A percentile compares a stretch with the other conserved stretches of the same genome.
Conservation (phyloP, 2,797 vertebrate genomes). For the Eidolon dupreanum region DNA sequence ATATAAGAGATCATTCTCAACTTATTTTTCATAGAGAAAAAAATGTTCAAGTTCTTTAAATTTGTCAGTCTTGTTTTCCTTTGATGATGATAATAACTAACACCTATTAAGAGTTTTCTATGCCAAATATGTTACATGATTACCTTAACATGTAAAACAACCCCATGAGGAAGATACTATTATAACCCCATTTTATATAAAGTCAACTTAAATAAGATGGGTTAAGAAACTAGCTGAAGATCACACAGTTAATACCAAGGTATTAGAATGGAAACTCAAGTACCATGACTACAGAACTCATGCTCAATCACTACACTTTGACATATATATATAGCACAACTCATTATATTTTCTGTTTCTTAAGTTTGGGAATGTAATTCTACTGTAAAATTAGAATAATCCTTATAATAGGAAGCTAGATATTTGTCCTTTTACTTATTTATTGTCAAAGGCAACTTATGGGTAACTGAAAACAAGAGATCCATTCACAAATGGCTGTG, state of each 20-base stretch:
- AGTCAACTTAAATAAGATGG: not conserved
- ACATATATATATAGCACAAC: not conserved
- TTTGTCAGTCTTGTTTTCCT: slow-evolving; percentile 22
- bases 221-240: slow-evolving; percentile 29
- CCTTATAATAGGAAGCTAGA: not conserved
- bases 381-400: not conserved
- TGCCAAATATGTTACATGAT: not conserved
- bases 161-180: not conserved
- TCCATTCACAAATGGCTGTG: not conserved
- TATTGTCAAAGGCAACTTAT: slow-evolving; percentile 32
- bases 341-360: slow-evolving; percentile 52
- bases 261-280: slow-evolving; percentile 10
- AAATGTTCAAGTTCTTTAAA: slow-evolving; percentile 31
- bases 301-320: slow-evolving; percentile 1
- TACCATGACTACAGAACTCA: slow-evolving; percentile 23
- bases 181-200: not conserved
- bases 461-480: slow-evolving; percentile 26
- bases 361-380: slow-evolving; percentile 32
- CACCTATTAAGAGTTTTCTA: not conserved
- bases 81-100: slow-evolving; percentile 14
- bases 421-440: slow-evolving; percentile 28
- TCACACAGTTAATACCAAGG: not conserved
- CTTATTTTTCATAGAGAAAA: not conserved
- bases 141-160: not conserved
- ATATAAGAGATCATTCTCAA: not conserved